phyloP scores from a whole-genome alignment of 2,797 vertebrate genomes.

The Graptemys geographica region DNA sequence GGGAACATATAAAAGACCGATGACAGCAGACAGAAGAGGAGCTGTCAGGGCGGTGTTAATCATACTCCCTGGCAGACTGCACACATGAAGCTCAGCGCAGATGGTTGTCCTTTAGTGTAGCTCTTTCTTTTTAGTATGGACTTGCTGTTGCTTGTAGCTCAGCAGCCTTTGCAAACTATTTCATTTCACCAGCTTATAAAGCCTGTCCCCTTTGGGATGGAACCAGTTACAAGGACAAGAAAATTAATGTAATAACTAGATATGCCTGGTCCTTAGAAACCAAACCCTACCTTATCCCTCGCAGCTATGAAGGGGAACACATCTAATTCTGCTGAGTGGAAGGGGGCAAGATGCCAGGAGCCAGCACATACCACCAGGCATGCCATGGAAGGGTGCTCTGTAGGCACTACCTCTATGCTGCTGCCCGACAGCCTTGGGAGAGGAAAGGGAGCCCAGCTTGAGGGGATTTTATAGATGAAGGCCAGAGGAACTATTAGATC shows the following conservation, averaged over 20 bases:
- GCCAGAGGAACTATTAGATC: neutral
- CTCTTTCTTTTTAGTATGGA: neutral
- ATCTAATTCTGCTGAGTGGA: neutral
- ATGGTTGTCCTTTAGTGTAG: conserved; percentile 17
- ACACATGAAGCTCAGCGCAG: conserved; percentile 25
- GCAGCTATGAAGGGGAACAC: neutral
- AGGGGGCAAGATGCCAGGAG: neutral
- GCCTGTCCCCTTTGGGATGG: neutral
- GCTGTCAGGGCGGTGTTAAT: conserved; percentile 31
- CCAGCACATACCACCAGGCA: neutral
- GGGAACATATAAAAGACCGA: conserved; percentile 31
- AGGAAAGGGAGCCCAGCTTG: neutral
- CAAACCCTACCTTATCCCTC: neutral
- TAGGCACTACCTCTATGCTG: neutral
- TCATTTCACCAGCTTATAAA: conserved; percentile 1
- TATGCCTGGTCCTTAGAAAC: neutral
- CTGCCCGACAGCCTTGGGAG: neutral
- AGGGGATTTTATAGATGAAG: neutral
- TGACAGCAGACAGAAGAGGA: conserved; percentile 58
- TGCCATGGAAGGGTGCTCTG: neutral
- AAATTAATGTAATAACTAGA: neutral
- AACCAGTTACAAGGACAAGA: too few relatives aligned
- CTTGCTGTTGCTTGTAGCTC: neutral
- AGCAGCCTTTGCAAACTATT: neutral
- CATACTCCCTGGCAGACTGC: conserved; percentile 42